Percentiles rank a stretch among this genome's conserved stretches.
Evolutionary conservation across 37 sponge, comb jelly and placozoan species (phyloP).

Genomic region (Spongilla lacustris): DNA sequence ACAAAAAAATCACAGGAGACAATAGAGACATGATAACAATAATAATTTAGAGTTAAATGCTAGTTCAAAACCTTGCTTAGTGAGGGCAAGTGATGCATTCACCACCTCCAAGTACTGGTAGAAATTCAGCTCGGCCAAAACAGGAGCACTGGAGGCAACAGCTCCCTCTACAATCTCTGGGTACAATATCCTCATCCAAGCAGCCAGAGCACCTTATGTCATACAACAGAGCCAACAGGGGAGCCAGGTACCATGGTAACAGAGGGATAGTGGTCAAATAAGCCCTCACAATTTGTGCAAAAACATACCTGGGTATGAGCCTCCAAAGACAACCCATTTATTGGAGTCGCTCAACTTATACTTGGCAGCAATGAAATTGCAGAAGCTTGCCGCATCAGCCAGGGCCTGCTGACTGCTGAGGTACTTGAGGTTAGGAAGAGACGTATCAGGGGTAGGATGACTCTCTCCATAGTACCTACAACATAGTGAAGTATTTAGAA

Average conservation of each 20-base stretch:
- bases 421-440: conserved; percentile 50
- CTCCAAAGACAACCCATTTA: conserved; percentile 87
- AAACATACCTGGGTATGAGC: conserved; percentile 72
- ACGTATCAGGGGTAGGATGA: conserved; percentile 70
- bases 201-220: conserved; percentile 74
- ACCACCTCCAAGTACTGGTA: conserved; percentile 85
- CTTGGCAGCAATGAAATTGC: conserved; percentile 20
- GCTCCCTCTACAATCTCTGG: conserved; percentile 79
- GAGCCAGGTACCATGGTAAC: not conserved
- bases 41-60: not conserved
- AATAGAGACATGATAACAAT: not conserved
- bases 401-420: conserved; percentile 89
- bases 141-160: conserved; percentile 87
- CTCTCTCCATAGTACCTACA: conserved; percentile 88
- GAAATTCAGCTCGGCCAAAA: conserved; percentile 69
- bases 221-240: not conserved
- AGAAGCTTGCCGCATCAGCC: conserved; percentile 81
- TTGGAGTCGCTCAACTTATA: conserved; percentile 59
- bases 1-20: not conserved
- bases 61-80: conserved; percentile 22
- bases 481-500: not conserved
- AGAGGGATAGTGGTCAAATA: too few relatives aligned
- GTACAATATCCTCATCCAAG: conserved; percentile 80
- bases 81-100: conserved; percentile 47
- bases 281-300: not conserved